Percentiles rank a stretch among this genome's conserved stretches.
phyloP scores from a whole-genome alignment of 2,888 invertebrate genomes.

The Cylloceria caligata region DNA sequence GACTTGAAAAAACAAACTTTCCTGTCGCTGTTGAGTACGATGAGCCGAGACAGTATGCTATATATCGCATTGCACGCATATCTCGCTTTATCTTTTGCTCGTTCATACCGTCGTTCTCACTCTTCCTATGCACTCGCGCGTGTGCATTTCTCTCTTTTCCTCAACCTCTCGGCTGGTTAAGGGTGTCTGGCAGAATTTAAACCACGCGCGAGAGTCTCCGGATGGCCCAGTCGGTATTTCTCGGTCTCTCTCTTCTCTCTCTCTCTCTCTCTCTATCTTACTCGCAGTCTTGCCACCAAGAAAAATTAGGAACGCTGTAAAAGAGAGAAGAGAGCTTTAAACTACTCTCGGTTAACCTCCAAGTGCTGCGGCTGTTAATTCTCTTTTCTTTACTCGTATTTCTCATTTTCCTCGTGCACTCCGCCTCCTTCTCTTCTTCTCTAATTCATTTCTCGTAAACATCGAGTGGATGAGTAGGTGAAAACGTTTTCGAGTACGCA shows the following conservation, averaged over 20 bases:
- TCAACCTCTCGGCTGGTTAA: slow-evolving; percentile 69
- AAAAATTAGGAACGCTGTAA: slow-evolving; percentile 65
- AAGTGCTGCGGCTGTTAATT: slow-evolving; percentile 56
- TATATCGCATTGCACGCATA: slow-evolving; percentile 5
- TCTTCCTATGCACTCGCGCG: slow-evolving; percentile 44
- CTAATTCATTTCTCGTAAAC: slow-evolving; percentile 41
- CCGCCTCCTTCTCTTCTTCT: slow-evolving; percentile 18
- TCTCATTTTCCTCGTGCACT: slow-evolving; percentile 7
- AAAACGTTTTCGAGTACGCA: slow-evolving; percentile 34
- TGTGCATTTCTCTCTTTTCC: slow-evolving; percentile 55
- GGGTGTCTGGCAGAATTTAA: slow-evolving; percentile 79
- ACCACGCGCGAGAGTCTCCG: slow-evolving; percentile 65
- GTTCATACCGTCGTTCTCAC: slow-evolving; percentile 51
- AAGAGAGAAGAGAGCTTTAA: slow-evolving; percentile 58
- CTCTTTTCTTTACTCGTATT: slow-evolving; percentile 46
- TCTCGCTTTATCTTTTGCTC: slow-evolving; percentile 70
- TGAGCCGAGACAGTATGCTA: slow-evolving; percentile 27
- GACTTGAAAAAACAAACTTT: slow-evolving; percentile 81
- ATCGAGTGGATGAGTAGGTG: slow-evolving; percentile 21
- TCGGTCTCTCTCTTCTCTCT: slow-evolving; percentile 1
- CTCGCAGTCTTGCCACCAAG: slow-evolving; percentile 35
- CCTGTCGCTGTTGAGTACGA: slow-evolving; percentile 71
- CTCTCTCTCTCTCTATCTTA: slow-evolving; percentile 17
- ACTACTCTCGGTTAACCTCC: slow-evolving; percentile 62
- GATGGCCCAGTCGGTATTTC: slow-evolving; percentile 26